Evolutionary conservation across 2,888 invertebrate species (phyloP), one percentile per base, ranked within the genome.

Genomic region (Brenthis ino): DNA sequence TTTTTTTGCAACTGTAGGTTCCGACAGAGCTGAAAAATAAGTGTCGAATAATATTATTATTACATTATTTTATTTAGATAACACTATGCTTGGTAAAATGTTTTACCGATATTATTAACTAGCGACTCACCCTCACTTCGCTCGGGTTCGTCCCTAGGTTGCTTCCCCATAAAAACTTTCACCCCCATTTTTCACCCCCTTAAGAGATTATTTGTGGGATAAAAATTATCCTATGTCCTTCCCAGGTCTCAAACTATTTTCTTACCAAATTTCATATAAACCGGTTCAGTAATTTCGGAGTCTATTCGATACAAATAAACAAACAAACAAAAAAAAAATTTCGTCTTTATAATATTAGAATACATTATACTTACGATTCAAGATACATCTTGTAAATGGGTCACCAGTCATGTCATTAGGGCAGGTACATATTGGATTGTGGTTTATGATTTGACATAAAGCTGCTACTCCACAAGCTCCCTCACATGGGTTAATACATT

Each of bases 391-490:
- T 65, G 94, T 91, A 77, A 95, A 95, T 33, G 95, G 95, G 91
- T 96, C 95, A 70, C 96, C 96, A n/a, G 95, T 94, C 78, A 93
- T 93, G 54, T 94, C 94, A 6, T 93, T 86, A 56, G 94, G 89
- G 80, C 96, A 96, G 50, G 93, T 94, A 80, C 97, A 97, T 75
- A 95, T 94, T 8, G 96, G 96, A 79, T 95, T 94, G 81, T 97
- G 96, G 80, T 95, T 96, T 56, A 96, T 94, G 16, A 97, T 96
- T 86, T 95, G 94, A 80, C 97, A 97, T 75, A 90, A 87, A 4
- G 97, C 96, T 70, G 93, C 91, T 54, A 96, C 92, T 28, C 97
- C 97, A 81, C 97, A 97, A n/a, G 96, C 94, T 74, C 96, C 96
- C 63, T 95, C 94, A 79, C 96, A 96, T 50, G 96, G 96, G 80